Percentiles rank a stretch among this genome's conserved stretches.
Evolutionary conservation across 2,797 vertebrate species (phyloP).

Genomic region (Acanthopagrus latus): DNA sequence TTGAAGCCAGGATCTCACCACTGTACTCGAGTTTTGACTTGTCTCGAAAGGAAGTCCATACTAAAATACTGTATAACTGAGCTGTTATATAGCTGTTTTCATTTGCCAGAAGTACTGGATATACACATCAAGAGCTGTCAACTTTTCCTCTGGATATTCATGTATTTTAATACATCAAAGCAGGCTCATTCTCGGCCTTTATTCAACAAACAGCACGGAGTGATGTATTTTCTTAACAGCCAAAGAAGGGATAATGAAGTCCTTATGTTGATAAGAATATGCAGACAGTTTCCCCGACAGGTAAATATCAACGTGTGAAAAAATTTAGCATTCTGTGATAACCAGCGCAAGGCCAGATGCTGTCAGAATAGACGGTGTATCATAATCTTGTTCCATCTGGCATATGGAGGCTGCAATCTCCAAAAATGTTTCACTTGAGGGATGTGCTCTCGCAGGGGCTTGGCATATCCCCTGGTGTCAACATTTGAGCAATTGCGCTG

Average conservation of each 20-base stretch:
- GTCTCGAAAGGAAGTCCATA: slow-evolving; percentile 42
- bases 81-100: slow-evolving; percentile 39
- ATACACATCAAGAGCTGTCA: slow-evolving; percentile 29
- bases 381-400: slow-evolving; percentile 81
- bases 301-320: slow-evolving; percentile 64
- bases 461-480: slow-evolving; percentile 72
- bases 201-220: slow-evolving; percentile 10
- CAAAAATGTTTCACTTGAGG: slow-evolving; percentile 73
- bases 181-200: slow-evolving; percentile 21
- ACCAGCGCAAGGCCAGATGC: slow-evolving; percentile 67
- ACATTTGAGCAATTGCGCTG: slow-evolving; percentile 68
- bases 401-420: slow-evolving; percentile 74
- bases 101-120: slow-evolving; percentile 31
- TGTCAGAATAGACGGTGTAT: slow-evolving; percentile 70
- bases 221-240: slow-evolving; percentile 33
- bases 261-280: slow-evolving; percentile 44
- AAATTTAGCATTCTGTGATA: slow-evolving; percentile 66
- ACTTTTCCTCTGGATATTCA: slow-evolving; percentile 10
- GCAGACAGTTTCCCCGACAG: slow-evolving; percentile 50
- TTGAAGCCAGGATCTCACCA: slow-evolving; percentile 56
- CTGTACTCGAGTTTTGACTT: slow-evolving; percentile 52
- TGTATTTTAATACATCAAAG: slow-evolving; percentile 43
- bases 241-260: slow-evolving; percentile 53
- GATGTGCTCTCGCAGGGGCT: slow-evolving; percentile 68
- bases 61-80: slow-evolving; percentile 39